Evolutionary conservation across 2,113 vertebrate species (phyloP).

Genomic region (Polypterus senegalus): DNA sequence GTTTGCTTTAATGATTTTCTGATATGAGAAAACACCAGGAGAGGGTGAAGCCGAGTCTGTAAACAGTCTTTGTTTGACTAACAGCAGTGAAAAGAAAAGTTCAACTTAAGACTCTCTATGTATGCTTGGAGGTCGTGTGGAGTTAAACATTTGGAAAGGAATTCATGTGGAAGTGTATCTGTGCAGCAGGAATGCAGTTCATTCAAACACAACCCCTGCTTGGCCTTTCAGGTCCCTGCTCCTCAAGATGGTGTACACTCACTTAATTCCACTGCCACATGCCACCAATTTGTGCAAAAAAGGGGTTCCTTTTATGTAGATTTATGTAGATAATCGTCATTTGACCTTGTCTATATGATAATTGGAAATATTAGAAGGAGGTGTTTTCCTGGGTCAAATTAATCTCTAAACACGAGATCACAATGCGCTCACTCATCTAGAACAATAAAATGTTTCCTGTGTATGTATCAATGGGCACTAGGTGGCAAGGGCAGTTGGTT

Average conservation of each 20-base stretch:
- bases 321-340: conserved; percentile 1
- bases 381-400: background rate
- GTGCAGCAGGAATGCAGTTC: background rate
- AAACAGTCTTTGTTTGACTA: too few species aligned
- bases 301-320: background rate
- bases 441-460: background rate
- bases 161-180: background rate
- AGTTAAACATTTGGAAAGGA: background rate
- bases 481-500: background rate
- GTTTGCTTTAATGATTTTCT: too few species aligned
- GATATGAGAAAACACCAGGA: too few species aligned
- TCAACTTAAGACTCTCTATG: too few species aligned
- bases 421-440: background rate
- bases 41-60: too few species aligned
- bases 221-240: background rate
- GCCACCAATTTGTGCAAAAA: background rate
- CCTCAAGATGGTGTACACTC: background rate
- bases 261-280: background rate
- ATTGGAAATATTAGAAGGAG: background rate
- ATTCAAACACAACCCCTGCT: background rate
- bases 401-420: conserved; percentile 1
- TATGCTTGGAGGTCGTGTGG: background rate
- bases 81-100: too few species aligned
- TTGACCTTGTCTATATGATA: conserved; percentile 1
- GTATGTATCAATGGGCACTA: background rate